Percentiles rank a stretch among this genome's conserved stretches.
phyloP scores from a whole-genome alignment of 2,113 vertebrate species.

The Pseudorasbora parva region DNA sequence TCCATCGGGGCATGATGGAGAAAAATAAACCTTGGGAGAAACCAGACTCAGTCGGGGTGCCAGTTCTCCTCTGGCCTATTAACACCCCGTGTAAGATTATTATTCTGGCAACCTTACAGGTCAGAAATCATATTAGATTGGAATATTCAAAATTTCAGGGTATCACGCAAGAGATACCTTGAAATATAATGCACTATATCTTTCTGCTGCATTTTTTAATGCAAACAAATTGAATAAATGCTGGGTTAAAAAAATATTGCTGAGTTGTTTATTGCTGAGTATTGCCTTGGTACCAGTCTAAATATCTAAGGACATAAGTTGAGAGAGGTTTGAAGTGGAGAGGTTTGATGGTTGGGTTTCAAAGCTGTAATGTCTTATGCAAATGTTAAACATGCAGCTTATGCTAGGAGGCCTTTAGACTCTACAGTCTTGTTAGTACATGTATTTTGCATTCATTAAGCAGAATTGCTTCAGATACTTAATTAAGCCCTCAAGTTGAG shows the following conservation, averaged over 20 bases:
- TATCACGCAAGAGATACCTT: no score
- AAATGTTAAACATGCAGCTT: background rate
- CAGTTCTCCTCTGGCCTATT: no score
- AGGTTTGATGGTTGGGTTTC: background rate
- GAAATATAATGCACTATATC: no score
- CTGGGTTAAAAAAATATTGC: background rate
- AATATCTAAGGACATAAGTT: background rate
- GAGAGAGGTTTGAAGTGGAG: background rate
- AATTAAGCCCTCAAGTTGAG: constrained; percentile 32
- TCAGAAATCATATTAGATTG: no score
- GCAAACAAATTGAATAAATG: background rate
- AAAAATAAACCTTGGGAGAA: no score
- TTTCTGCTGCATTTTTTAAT: no score
- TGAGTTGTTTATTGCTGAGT: background rate
- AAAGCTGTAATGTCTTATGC: background rate
- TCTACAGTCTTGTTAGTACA: constrained; percentile 2
- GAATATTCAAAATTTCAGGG: no score
- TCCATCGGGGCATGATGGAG: no score
- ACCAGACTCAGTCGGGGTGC: no score
- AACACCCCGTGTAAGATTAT: no score
- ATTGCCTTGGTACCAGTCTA: background rate
- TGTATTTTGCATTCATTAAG: constrained; percentile 4
- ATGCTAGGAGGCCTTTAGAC: background rate
- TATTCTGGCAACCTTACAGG: no score
- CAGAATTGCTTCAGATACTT: background rate